phyloP scores from a whole-genome alignment of 2,113 vertebrate species.

The Phalacrocorax pelagicus region DNA sequence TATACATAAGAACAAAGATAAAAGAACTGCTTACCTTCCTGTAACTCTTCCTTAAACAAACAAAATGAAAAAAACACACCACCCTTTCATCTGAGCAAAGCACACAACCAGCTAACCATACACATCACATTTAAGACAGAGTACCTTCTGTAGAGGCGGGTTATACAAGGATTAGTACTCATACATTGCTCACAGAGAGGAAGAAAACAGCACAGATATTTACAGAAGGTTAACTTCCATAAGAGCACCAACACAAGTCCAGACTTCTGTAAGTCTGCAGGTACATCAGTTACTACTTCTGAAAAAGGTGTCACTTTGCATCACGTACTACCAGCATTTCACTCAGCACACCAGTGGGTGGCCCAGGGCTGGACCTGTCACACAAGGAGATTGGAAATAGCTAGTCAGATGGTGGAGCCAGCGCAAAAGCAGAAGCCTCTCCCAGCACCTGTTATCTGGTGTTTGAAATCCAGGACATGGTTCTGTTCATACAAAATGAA shows the following conservation, averaged over 20 bases:
- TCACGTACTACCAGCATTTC: neutral
- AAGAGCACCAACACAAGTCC: fast-evolving
- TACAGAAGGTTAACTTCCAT: neutral
- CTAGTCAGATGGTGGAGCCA: neutral
- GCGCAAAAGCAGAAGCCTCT: neutral
- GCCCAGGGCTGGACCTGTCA: neutral
- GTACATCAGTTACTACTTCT: neutral
- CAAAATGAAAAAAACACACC: neutral
- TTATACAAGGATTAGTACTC: neutral
- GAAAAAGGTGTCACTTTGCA: neutral
- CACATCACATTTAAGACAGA: neutral
- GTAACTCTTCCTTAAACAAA: neutral
- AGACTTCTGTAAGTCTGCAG: neutral
- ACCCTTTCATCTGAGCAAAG: neutral
- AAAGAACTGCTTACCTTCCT: neutral
- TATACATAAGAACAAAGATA: neutral
- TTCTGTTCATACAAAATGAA: neutral
- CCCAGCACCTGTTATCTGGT: neutral
- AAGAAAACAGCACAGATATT: neutral
- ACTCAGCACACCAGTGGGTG: neutral
- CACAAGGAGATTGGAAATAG: neutral
- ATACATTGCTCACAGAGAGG: fast-evolving
- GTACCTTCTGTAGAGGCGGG: neutral
- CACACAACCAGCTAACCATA: neutral
- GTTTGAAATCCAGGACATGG: neutral